A percentile compares a stretch with the other conserved stretches of the same genome.
Conservation (phyloP, 2,888 invertebrate genomes). For the Crioceris asparagi region DNA sequence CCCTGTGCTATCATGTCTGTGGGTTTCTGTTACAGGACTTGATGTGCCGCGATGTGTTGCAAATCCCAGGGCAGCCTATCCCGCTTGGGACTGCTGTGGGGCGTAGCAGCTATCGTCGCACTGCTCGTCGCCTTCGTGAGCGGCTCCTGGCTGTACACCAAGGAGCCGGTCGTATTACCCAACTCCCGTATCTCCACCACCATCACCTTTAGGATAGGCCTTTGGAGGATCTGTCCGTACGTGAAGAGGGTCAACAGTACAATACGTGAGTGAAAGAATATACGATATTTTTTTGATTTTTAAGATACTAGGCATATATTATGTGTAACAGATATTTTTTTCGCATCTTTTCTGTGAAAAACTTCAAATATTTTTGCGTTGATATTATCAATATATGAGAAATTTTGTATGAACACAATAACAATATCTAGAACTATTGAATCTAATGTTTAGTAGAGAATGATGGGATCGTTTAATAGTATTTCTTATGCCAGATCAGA, state of each 20-base stretch:
- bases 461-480: too few relatives aligned
- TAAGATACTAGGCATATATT: too few relatives aligned
- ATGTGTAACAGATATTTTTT: too few relatives aligned
- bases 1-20: not conserved
- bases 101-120: conserved; percentile 37
- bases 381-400: too few relatives aligned
- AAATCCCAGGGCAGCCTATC: conserved; percentile 34
- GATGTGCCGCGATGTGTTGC: conserved; percentile 34
- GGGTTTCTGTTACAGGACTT: conserved; percentile 1
- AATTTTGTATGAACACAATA: too few relatives aligned
- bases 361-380: too few relatives aligned
- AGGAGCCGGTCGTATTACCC: conserved; percentile 39
- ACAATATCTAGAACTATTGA: too few relatives aligned
- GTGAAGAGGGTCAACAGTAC: conserved; percentile 38
- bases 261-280: conserved; percentile 39
- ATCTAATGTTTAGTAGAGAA: too few relatives aligned
- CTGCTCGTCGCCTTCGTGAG: conserved; percentile 40
- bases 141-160: conserved; percentile 42
- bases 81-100: conserved; percentile 39
- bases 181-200: conserved; percentile 37
- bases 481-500: too few relatives aligned
- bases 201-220: conserved; percentile 41
- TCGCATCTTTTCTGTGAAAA: too few relatives aligned
- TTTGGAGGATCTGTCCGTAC: conserved; percentile 42
- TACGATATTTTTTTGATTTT: too few relatives aligned